Conservation (phyloP, 2,113 vertebrate species). For the Bagarius yarrelli region DNA sequence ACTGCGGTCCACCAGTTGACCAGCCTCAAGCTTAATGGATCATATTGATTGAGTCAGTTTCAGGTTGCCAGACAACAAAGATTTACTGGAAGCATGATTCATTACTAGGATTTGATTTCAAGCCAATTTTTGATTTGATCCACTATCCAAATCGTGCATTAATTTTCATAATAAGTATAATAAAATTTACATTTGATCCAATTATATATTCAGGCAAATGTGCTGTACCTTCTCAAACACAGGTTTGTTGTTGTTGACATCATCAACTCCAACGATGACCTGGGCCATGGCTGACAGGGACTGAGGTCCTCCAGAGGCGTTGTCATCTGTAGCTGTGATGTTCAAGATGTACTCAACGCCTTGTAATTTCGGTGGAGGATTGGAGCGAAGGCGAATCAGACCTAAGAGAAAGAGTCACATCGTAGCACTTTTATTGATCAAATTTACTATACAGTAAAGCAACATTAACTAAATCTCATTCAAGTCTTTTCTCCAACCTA, state of each 20-base stretch:
- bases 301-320: constrained; percentile 77
- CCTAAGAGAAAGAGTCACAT: constrained; percentile 66
- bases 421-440: background rate
- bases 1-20: background rate
- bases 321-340: constrained; percentile 83
- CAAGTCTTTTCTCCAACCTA: too few relatives aligned
- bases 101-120: background rate
- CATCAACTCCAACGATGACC: constrained; percentile 81
- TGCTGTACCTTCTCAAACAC: constrained; percentile 78
- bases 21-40: background rate
- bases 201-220: background rate
- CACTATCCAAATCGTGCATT: background rate
- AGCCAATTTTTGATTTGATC: too few relatives aligned
- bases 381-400: constrained; percentile 81
- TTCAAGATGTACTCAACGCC: constrained; percentile 82
- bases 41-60: background rate
- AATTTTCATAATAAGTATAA: background rate
- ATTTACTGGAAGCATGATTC: background rate
- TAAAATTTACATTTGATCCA: background rate
- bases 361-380: constrained; percentile 77
- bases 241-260: constrained; percentile 88
- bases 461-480: too few relatives aligned
- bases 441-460: too few relatives aligned
- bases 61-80: background rate
- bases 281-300: constrained; percentile 76